A percentile compares a stretch with the other conserved stretches of the same genome.
Conservation (phyloP, 2,888 invertebrate species). For the Folsomia manolachei region DNA sequence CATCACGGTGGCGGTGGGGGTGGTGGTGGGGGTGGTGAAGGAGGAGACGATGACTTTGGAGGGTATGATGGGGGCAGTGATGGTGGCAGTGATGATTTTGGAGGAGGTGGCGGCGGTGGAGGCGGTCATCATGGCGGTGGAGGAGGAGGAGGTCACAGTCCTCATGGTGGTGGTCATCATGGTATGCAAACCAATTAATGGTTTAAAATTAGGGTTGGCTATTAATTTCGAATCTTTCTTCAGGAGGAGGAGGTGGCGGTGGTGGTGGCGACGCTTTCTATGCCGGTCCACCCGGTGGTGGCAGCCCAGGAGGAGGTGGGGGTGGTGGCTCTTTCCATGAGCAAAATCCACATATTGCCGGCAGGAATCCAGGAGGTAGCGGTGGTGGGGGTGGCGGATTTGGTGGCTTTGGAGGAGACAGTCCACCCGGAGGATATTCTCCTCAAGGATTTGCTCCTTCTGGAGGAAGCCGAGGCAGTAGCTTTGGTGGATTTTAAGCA, state of each 20-base stretch:
- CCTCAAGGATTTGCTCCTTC: slow-evolving; percentile 29
- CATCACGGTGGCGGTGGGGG: slow-evolving; percentile 22
- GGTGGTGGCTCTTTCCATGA: slow-evolving; percentile 23
- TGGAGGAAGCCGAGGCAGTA: slow-evolving; percentile 13
- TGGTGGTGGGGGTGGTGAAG: slow-evolving; percentile 27
- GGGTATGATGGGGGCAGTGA: slow-evolving; percentile 15
- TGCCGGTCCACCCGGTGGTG: slow-evolving; percentile 25
- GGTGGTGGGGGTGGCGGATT: slow-evolving; percentile 18
- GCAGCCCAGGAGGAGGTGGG: slow-evolving; percentile 20
- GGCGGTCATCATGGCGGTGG: slow-evolving; percentile 14
- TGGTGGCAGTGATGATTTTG: slow-evolving; percentile 14
- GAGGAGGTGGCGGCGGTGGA: slow-evolving; percentile 25
- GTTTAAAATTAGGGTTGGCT: too few species aligned
- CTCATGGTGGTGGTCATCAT: slow-evolving; percentile 25
- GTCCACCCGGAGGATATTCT: neutral
- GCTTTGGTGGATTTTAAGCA: slow-evolving; percentile 11
- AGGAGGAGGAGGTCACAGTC: slow-evolving; percentile 21
- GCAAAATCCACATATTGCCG: slow-evolving; percentile 5
- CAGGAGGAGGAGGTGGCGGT: slow-evolving; percentile 22
- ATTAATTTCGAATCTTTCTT: slow-evolving; percentile 4
- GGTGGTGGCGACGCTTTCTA: neutral
- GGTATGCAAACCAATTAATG: too few species aligned
- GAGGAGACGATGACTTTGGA: slow-evolving; percentile 19
- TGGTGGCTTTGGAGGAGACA: slow-evolving; percentile 25
- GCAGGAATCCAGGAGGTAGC: slow-evolving; percentile 20